A percentile compares a stretch with the other conserved stretches of the same genome.
These are phyloP conservation scores for Furnarius figulus DNA, from an alignment of 2,113 vertebrate genomes.

Conservation along the genomic window DNA sequence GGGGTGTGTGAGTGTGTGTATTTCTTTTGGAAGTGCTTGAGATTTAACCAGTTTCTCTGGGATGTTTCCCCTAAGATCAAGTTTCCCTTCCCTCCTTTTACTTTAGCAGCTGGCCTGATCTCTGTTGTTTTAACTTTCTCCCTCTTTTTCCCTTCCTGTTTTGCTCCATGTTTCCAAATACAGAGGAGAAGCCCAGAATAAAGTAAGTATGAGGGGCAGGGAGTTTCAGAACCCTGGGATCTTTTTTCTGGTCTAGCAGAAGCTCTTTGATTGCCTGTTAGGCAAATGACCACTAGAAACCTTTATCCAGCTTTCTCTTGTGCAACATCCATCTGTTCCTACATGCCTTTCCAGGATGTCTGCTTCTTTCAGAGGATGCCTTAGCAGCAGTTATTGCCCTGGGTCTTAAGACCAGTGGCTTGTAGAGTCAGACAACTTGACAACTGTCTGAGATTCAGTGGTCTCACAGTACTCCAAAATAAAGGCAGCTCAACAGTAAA, in stretches of 20 bases:
- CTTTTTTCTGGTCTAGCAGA: background rate
- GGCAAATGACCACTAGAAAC: background rate
- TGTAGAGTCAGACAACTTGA: background rate
- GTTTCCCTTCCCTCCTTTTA: slow-evolving; percentile 15
- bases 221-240: background rate
- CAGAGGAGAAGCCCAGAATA: slow-evolving; percentile 89
- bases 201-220: slow-evolving; percentile 76
- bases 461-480: background rate
- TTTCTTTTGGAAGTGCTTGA: slow-evolving; percentile 22
- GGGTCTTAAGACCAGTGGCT: background rate
- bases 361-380: background rate
- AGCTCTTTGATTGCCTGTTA: background rate
- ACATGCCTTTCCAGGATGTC: background rate
- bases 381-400: background rate
- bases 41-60: slow-evolving; percentile 28
- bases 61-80: slow-evolving; percentile 10
- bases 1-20: background rate
- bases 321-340: background rate
- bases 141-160: slow-evolving; percentile 41
- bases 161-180: slow-evolving; percentile 24
- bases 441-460: background rate
- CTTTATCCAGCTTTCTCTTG: background rate
- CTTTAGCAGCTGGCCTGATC: background rate
- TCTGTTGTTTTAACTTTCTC: slow-evolving; percentile 47
- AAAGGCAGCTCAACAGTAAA: background rate